Evolutionary conservation across 2,113 vertebrate species (phyloP).

Genomic region (Phalacrocorax aristotelis): DNA sequence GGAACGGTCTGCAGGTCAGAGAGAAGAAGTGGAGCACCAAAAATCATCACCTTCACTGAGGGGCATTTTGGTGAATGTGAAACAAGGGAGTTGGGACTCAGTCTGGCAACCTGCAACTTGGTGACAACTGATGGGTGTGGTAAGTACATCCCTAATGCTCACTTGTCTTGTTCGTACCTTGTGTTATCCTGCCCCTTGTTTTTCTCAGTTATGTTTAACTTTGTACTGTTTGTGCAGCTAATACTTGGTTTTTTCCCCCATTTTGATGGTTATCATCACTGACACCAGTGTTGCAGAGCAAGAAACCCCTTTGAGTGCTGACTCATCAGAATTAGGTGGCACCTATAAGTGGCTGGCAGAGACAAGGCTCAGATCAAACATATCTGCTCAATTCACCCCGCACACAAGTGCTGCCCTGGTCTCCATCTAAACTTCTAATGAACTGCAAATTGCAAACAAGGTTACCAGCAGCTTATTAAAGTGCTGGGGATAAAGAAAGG

Average conservation of each 20-base stretch:
- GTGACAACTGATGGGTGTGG: background rate
- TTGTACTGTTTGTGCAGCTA: background rate
- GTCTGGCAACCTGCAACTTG: background rate
- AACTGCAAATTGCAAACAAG: slow-evolving; percentile 1
- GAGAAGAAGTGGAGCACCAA: background rate
- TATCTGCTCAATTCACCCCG: background rate
- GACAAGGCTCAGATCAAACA: background rate
- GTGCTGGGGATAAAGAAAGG: background rate
- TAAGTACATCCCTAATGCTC: background rate
- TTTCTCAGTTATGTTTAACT: background rate
- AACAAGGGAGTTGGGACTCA: background rate
- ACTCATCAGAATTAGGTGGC: background rate
- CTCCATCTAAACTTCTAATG: background rate
- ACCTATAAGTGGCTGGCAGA: background rate
- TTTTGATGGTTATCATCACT: background rate
- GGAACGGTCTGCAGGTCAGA: background rate
- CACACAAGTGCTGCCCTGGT: background rate
- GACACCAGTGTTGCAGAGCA: background rate
- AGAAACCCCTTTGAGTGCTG: background rate
- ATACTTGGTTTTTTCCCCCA: rapidly evolving
- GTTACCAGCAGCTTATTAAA: background rate
- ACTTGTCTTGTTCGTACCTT: background rate
- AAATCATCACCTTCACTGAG: background rate
- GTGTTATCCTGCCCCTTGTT: background rate
- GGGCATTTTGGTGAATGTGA: background rate